Evolutionary conservation across 2,113 vertebrate genomes (phyloP), one percentile per base, ranked within the genome.

Genomic region (Poeciliopsis turrubarensis): DNA sequence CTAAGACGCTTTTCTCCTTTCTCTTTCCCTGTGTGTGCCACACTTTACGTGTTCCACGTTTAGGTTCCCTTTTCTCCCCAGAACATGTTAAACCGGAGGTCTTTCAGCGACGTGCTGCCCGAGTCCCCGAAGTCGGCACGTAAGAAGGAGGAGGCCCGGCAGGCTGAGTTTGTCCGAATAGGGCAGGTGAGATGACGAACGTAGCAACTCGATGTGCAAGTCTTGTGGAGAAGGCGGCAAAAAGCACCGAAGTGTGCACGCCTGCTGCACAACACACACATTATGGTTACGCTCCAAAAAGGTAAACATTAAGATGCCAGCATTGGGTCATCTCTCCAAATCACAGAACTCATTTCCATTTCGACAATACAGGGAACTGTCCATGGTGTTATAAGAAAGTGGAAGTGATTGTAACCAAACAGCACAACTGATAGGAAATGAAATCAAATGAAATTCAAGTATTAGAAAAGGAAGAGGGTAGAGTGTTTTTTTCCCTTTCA

Each of bases 71-170:
- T 95, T 90, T 93, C 95, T 80, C 90, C 96, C 72, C 91, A 99
- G 97, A 99, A 99, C 93, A 97, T 99, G 98, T 95, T 99, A 60
- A 99, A 99, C 73, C 94, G 98, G 65, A 95, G 98, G 25, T 99
- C 98, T 32, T 98, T 99, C 85, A 99, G 98, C 25, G 98, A 99
- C 10, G 98, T 99, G 79, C 92, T 99, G 72, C 98, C 98, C 0
- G 98, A 99, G 83, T 99, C 98, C 0, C 98, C 98, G 39, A 99
- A 97, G 91, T 99, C 98, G 0, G 97, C 98, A 0, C 94, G 98
- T 73, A 99, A 98, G 86, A 99, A 97, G 80, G 98, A 99, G 78
- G 98, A 99, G 87, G 98, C 98, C 17, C 95, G 98, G n/a, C 98
- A 99, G 90, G 98, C 97, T 0, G 97, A 99, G 78, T 99, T 99